A percentile compares a stretch with the other conserved stretches of the same genome.
phyloP scores from a whole-genome alignment of 2,113 vertebrate species.

The Dryoscopus gambensis region DNA sequence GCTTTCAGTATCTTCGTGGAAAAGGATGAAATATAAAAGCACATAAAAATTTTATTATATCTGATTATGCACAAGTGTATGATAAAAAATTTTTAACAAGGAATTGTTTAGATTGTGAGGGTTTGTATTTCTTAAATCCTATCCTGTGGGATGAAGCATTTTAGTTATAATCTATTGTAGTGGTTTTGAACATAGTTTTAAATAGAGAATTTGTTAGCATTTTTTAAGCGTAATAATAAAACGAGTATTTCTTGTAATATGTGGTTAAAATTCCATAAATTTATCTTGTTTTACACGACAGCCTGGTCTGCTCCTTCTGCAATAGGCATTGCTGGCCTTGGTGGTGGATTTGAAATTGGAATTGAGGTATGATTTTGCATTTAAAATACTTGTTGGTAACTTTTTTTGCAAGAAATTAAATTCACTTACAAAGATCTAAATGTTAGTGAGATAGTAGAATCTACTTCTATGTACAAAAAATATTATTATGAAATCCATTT shows the following conservation, averaged over 20 bases:
- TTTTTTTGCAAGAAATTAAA: constrained; percentile 14
- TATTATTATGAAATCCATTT: background rate
- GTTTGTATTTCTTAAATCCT: background rate
- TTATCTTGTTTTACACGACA: constrained; percentile 49
- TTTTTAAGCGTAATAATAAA: background rate
- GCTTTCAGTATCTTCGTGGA: background rate
- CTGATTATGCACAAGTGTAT: background rate
- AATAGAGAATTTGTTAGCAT: background rate
- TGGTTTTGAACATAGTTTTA: background rate
- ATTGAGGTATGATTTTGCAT: constrained; percentile 81
- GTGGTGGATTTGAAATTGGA: constrained; percentile 95
- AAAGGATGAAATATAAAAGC: background rate
- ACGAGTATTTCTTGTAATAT: background rate
- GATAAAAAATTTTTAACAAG: background rate
- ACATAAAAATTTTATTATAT: background rate
- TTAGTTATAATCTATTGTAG: background rate
- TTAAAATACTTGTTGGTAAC: background rate
- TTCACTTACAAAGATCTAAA: background rate
- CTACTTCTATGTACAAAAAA: background rate
- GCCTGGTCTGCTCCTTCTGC: constrained; percentile 97
- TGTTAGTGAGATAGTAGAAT: background rate
- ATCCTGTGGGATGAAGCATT: background rate
- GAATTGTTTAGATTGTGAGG: background rate
- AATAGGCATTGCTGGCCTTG: constrained; percentile 94
- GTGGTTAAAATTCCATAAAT: background rate